Conservation (phyloP, 2,888 invertebrate species). For the Conistra vaccinii region DNA sequence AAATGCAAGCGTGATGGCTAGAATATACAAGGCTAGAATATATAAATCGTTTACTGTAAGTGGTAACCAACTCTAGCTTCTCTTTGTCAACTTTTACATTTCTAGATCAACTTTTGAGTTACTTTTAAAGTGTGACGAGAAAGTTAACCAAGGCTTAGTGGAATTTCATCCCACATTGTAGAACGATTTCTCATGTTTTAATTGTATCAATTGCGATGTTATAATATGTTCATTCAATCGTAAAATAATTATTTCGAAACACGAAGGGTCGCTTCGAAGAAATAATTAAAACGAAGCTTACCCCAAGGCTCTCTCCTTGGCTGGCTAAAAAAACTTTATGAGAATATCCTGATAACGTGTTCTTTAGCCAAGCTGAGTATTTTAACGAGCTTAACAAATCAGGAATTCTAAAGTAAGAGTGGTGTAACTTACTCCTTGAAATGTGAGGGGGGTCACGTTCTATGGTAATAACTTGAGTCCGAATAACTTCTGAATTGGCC, state of each 20-base stretch:
- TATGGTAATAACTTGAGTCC: conserved; percentile 46
- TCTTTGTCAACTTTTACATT: conserved; percentile 40
- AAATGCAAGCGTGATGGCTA: neutral
- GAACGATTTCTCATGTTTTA: neutral
- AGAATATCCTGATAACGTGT: neutral
- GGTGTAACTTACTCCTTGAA: conserved; percentile 27
- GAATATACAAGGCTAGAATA: neutral
- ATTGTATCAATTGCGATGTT: neutral
- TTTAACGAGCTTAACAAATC: conserved; percentile 27
- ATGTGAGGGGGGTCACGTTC: conserved; percentile 36
- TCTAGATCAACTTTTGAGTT: conserved; percentile 18
- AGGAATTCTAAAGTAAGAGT: conserved; percentile 9
- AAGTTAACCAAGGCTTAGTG: conserved; percentile 12
- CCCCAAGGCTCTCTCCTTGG: conserved; percentile 16
- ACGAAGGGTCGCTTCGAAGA: conserved; percentile 18
- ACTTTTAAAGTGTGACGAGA: conserved; percentile 25
- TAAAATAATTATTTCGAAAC: conserved; percentile 39
- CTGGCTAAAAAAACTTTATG: conserved; percentile 4
- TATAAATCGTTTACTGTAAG: neutral
- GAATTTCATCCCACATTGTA: neutral
- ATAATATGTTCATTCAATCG: neutral
- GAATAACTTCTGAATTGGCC: conserved; percentile 37
- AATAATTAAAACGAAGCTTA: conserved; percentile 34
- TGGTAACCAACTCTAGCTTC: neutral
- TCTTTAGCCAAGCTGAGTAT: neutral